phyloP scores from a whole-genome alignment of 2,113 vertebrate genomes.

The Neotragus pygmaeus region DNA sequence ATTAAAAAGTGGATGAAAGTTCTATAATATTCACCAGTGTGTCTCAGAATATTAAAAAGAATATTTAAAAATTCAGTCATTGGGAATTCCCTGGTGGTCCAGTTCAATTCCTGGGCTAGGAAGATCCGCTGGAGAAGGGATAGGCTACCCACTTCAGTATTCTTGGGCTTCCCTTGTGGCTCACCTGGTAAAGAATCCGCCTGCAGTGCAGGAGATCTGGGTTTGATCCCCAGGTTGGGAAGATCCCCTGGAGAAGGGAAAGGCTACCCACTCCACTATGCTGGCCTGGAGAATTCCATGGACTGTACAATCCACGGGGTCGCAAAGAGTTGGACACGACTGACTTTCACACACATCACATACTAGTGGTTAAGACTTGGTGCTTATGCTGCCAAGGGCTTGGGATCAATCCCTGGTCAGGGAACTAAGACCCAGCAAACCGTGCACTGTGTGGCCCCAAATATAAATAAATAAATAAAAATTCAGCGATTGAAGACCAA shows the following conservation, averaged over 20 bases:
- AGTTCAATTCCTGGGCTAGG: not conserved
- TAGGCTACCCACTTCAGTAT: not conserved
- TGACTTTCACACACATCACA: not conserved
- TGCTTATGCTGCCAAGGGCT: not conserved
- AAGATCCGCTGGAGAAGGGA: not conserved
- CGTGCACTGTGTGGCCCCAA: not conserved
- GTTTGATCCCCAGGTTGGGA: not conserved
- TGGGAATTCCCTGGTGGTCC: not conserved
- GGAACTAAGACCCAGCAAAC: not conserved
- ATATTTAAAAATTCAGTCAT: not conserved
- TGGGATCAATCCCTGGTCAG: not conserved
- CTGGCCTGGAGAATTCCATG: not conserved
- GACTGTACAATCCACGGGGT: not conserved
- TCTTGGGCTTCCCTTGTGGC: not conserved
- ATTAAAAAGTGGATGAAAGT: not conserved
- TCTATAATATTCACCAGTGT: not conserved
- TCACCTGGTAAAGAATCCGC: not conserved
- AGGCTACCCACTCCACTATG: not conserved
- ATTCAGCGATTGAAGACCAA: not conserved
- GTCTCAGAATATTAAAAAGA: not conserved
- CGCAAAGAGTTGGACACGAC: not conserved
- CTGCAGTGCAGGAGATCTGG: not conserved
- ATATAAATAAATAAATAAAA: not conserved
- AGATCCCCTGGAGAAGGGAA: not conserved
- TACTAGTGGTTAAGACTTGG: not conserved